phyloP scores from a whole-genome alignment of 2,797 vertebrate genomes.

The Lindbergichthys nudifrons region DNA sequence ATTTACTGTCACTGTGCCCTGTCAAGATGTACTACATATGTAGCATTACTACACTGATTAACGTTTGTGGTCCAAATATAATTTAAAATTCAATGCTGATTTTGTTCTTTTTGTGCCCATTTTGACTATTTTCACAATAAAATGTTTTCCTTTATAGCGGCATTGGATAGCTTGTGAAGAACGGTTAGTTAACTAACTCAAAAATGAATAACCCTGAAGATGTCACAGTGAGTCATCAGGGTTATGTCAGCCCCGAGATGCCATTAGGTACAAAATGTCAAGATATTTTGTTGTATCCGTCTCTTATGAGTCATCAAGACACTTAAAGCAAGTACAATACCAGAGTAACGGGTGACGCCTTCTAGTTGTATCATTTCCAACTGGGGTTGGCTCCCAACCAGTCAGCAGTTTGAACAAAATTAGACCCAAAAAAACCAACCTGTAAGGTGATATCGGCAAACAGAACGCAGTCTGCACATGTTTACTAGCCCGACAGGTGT shows the following conservation, averaged over 20 bases:
- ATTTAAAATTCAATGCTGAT: background rate
- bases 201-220: background rate
- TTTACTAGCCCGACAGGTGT: slow-evolving; percentile 11
- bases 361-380: background rate
- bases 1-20: background rate
- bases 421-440: slow-evolving; percentile 8
- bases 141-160: background rate
- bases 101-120: background rate
- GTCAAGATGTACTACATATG: background rate
- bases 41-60: background rate
- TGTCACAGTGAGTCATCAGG: slow-evolving; percentile 13
- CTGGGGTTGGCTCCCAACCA: background rate
- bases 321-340: background rate
- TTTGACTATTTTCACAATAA: background rate
- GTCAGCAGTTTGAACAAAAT: background rate
- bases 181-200: background rate
- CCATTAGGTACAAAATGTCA: background rate
- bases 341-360: background rate
- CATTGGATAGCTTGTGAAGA: background rate
- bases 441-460: slow-evolving; percentile 8
- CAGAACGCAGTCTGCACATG: slow-evolving; percentile 9
- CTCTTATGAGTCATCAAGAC: background rate
- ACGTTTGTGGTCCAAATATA: background rate
- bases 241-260: background rate
- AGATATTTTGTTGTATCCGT: background rate